Base-by-base conservation (phyloP, 2,113 vertebrate species). In the Oncorhynchus tshawytscha region DNA sequence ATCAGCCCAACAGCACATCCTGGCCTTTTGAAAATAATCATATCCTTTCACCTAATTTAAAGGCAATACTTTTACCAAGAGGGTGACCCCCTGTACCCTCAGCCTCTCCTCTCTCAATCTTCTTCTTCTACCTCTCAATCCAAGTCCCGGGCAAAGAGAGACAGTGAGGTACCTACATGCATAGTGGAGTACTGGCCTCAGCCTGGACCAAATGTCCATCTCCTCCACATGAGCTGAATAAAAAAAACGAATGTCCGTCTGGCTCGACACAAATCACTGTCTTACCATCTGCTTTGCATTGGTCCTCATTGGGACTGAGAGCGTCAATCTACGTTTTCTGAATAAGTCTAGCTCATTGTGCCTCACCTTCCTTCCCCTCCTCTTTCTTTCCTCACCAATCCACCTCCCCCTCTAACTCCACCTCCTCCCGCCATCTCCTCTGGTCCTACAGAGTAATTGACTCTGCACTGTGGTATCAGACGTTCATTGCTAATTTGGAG, bases 401-500 rank as follows among this genome's bases (percentile, higher is more conserved):
- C 2, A 45, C 67, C 60, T 66, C 70, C 77, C 27, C 73, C 83
- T 83, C 86, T 34, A 1, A 68, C 90, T 69, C 31, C 81, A 85
- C 79, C 77, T 80, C 86, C 27, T 12, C 31, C 24, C 34, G 49
- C 22, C 2, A 45, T 66, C 49, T 81, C 77, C 54, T 59, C 73
- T 2, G 0, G 67, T 9, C 24, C 71, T 78, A 76, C 86, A 85
- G 86, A 86, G 85, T 92, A 92, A 94, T 83, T 91, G 91, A 91
- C 88, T 89, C 89, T 91, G 77, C 80, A 82, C 85, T 90, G 86
- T 80, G 64, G 83, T 90, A 89, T 88, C 87, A 90, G 87, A 86
- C 84, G 85, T 90, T 91, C 89, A 90, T 84, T 92, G 91, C 89
- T 91, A 90, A 93, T 94, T 93, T 93, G 89, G 86, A 92, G 87